These are phyloP conservation scores for Nasonia giraulti DNA, from an alignment of 1,140 invertebrate species.

Conservation along the genomic window DNA sequence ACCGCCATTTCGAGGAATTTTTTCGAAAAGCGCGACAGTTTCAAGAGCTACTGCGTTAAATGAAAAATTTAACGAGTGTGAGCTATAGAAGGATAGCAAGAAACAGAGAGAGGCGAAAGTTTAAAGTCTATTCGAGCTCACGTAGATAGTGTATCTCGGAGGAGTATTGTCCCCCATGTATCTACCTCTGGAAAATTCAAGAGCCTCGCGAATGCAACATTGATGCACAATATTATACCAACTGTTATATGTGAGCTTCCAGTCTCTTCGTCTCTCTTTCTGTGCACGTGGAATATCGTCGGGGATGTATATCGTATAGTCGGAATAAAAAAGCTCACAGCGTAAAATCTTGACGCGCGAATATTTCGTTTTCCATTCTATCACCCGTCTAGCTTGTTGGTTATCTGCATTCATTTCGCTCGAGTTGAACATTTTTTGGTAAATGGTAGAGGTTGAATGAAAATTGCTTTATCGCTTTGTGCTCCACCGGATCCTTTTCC, in stretches of 20 bases:
- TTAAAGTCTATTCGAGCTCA: not conserved
- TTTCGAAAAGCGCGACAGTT: no score
- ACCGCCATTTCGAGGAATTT: no score
- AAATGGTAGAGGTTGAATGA: no score
- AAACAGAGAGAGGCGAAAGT: not conserved
- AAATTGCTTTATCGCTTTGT: no score
- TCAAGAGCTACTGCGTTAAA: no score
- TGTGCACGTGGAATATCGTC: not conserved
- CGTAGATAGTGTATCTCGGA: not conserved
- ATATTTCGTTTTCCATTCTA: not conserved
- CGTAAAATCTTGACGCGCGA: conserved; percentile 43
- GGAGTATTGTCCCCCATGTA: not conserved
- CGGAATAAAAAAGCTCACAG: conserved; percentile 31
- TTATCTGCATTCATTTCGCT: not conserved
- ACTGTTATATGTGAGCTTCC: not conserved
- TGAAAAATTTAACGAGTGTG: not conserved
- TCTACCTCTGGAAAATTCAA: conserved; percentile 50
- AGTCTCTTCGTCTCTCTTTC: not conserved
- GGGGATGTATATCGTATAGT: not conserved
- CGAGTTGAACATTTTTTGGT: no score
- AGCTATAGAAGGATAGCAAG: not conserved
- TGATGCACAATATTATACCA: conserved; percentile 44
- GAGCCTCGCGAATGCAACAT: conserved; percentile 48
- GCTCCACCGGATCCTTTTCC: no score
- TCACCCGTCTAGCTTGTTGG: not conserved